A percentile compares a stretch with the other conserved stretches of the same genome.
Conservation (phyloP, 2,113 vertebrate species). For the Scortum barcoo region DNA sequence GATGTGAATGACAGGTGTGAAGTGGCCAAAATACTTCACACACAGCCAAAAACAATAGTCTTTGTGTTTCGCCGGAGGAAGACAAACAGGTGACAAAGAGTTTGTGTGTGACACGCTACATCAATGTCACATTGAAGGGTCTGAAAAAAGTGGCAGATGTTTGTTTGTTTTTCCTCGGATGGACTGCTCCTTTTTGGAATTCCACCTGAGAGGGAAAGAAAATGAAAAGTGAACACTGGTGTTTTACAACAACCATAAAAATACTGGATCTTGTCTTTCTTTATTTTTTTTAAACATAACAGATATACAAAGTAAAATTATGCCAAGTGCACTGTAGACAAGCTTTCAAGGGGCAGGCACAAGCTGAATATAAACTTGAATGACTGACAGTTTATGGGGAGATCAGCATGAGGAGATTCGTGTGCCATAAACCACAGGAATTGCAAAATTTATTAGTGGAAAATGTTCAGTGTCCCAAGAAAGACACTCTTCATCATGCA, state of each 20-base stretch:
- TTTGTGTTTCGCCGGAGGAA: constrained; percentile 54
- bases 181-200: constrained; percentile 6
- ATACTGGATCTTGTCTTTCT: neutral
- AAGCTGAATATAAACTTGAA: neutral
- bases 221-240: constrained; percentile 16
- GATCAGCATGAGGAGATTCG: neutral
- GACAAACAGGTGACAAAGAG: constrained; percentile 52
- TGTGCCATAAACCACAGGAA: neutral
- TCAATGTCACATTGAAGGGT: constrained; percentile 33
- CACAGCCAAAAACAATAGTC: constrained; percentile 59
- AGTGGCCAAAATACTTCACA: constrained; percentile 56
- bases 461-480: neutral
- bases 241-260: constrained; percentile 25
- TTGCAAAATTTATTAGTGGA: neutral
- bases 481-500: neutral
- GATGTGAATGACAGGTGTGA: constrained; percentile 66
- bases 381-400: neutral
- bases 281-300: neutral
- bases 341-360: neutral
- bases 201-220: constrained; percentile 3
- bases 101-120: constrained; percentile 14
- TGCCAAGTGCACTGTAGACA: no score
- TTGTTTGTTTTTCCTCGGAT: constrained; percentile 33
- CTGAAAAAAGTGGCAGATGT: constrained; percentile 16
- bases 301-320: neutral